Evolutionary conservation across 1,140 invertebrate species (phyloP).

Genomic region (Cyclina sinensis): DNA sequence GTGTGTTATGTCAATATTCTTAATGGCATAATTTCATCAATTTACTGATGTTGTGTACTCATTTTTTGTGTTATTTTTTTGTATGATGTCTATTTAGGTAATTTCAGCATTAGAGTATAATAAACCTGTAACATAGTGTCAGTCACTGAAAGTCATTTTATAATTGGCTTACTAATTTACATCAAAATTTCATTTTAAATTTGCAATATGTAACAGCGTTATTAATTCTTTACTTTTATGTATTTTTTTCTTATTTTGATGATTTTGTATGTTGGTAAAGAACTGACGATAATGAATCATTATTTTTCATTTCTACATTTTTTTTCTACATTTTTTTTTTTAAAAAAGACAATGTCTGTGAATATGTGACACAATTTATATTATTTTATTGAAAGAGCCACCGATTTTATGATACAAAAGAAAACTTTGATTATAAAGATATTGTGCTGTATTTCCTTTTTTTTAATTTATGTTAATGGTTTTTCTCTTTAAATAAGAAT

Average conservation of each 20-base stretch:
- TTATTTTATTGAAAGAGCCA: too few relatives aligned
- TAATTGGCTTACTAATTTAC: too few relatives aligned
- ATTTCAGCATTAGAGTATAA: conserved; percentile 9
- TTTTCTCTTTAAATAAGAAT: background rate
- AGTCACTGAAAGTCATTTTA: too few relatives aligned
- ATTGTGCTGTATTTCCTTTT: background rate
- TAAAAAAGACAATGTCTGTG: background rate
- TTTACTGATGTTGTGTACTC: conserved; percentile 10
- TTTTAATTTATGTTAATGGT: conserved; percentile 2
- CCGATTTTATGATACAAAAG: too few relatives aligned
- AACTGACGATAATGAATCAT: background rate
- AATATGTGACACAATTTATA: background rate
- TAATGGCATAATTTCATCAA: background rate
- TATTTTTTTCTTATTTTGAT: background rate
- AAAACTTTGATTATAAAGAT: background rate
- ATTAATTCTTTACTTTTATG: background rate
- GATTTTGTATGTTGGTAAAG: background rate
- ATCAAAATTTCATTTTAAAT: background rate
- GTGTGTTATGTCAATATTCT: too few relatives aligned
- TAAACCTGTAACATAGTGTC: background rate
- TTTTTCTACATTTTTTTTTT: background rate
- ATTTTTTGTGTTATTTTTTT: background rate
- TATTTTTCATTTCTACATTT: background rate
- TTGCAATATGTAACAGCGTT: conserved; percentile 15
- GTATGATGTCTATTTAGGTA: background rate